Percentiles rank a stretch among this genome's conserved stretches.
Evolutionary conservation across 2,888 invertebrate genomes (phyloP).

Genomic region (Nomada lathburiana): DNA sequence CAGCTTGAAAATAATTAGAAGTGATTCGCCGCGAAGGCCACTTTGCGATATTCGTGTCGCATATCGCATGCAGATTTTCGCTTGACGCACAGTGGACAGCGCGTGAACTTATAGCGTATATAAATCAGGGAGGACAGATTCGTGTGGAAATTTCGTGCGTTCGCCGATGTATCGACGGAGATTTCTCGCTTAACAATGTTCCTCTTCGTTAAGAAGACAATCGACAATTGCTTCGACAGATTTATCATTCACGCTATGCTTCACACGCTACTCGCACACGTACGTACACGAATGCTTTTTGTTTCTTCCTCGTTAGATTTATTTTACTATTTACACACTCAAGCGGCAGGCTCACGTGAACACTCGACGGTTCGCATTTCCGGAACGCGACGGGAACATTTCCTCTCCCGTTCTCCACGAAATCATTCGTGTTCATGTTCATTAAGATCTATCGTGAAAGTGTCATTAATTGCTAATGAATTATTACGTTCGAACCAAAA

Average conservation of each 20-base stretch:
- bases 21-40: constrained; percentile 24
- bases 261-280: constrained; percentile 54
- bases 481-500: not conserved
- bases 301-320: constrained; percentile 41
- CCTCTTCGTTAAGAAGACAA: constrained; percentile 9
- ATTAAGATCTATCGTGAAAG: too few species aligned
- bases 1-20: constrained; percentile 43
- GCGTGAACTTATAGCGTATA: not conserved
- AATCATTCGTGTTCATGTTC: too few species aligned
- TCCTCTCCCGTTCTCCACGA: constrained; percentile 11
- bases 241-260: constrained; percentile 34
- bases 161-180: not conserved
- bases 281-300: constrained; percentile 59
- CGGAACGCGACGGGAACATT: constrained; percentile 61
- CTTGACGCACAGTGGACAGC: not conserved
- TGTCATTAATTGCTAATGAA: not conserved
- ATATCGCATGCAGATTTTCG: not conserved
- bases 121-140: not conserved
- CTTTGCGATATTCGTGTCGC: constrained; percentile 30
- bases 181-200: constrained; percentile 10
- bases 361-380: constrained; percentile 65
- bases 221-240: constrained; percentile 43
- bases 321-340: constrained; percentile 76
- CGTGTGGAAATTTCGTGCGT: constrained; percentile 31
- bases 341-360: constrained; percentile 74